A percentile compares a stretch with the other conserved stretches of the same genome.
Evolutionary conservation across 2,797 vertebrate species (phyloP).

Genomic region (Hoplostethus mediterraneus): DNA sequence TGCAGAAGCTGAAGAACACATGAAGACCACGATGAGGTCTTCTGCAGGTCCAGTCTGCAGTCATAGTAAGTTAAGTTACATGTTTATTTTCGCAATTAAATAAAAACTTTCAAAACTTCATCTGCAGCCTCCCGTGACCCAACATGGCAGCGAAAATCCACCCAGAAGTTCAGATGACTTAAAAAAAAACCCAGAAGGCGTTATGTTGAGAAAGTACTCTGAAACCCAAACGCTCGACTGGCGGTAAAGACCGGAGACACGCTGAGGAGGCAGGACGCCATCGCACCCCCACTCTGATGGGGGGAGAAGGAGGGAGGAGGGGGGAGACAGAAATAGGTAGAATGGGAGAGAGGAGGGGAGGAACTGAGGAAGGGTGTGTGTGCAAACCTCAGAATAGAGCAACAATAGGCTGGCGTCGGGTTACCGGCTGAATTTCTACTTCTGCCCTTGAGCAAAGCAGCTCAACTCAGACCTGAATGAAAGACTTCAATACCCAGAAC

Average conservation of each 20-base stretch:
- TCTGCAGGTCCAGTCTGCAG: too few relatives aligned
- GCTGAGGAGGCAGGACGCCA: conserved; percentile 41
- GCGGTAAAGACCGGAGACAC: conserved; percentile 32
- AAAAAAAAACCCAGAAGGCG: neutral
- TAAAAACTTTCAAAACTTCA: too few relatives aligned
- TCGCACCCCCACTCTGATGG: neutral
- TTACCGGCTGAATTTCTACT: too few relatives aligned
- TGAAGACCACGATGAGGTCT: too few relatives aligned
- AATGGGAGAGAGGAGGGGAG: neutral
- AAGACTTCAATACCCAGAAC: too few relatives aligned
- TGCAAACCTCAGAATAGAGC: neutral
- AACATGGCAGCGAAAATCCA: neutral
- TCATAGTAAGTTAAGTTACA: too few relatives aligned
- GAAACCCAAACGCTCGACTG: conserved; percentile 12
- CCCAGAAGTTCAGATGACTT: neutral
- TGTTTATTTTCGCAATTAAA: too few relatives aligned
- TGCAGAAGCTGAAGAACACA: too few relatives aligned
- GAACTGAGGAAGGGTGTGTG: conserved; percentile 4
- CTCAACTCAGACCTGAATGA: too few relatives aligned
- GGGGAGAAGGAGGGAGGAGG: neutral
- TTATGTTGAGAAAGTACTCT: conserved; percentile 2
- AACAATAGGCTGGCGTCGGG: neutral
- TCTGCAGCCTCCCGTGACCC: too few relatives aligned
- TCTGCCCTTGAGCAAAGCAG: too few relatives aligned
- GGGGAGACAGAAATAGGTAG: conserved; percentile 42